A percentile compares a stretch with the other conserved stretches of the same genome.
Evolutionary conservation across 2,113 vertebrate species (phyloP).

Genomic region (Geothlypis trichas): DNA sequence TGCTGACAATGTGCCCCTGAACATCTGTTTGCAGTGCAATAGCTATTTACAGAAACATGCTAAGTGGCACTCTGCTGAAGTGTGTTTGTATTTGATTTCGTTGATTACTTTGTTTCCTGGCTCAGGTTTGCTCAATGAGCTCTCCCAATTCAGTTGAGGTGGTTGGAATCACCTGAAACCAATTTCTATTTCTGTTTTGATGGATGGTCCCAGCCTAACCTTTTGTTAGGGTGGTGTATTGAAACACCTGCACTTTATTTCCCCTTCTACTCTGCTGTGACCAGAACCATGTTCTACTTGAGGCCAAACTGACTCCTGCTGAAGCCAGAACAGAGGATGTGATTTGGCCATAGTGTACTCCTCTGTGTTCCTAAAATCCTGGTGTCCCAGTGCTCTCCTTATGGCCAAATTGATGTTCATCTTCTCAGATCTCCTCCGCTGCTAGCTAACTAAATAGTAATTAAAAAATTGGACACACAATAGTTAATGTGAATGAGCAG

Average conservation of each 20-base stretch:
- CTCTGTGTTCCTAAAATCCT: not conserved
- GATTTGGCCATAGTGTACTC: not conserved
- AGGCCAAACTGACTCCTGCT: not conserved
- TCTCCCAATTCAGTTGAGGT: not conserved
- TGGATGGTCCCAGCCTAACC: not conserved
- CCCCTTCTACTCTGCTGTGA: not conserved
- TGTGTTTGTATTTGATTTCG: conserved; percentile 8
- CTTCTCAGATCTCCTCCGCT: not conserved
- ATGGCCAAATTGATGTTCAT: not conserved
- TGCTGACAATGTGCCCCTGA: not conserved
- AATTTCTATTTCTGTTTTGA: not conserved
- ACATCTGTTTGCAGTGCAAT: not conserved
- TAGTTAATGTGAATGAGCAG: conserved; percentile 39
- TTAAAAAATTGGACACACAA: not conserved
- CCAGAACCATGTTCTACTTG: not conserved
- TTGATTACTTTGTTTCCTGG: not conserved
- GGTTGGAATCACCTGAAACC: not conserved
- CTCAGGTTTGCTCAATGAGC: conserved; percentile 1
- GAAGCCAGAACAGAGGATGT: not conserved
- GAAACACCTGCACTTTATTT: not conserved
- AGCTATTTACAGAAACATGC: conserved; percentile 2
- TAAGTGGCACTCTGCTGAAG: conserved; percentile 11
- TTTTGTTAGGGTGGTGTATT: not conserved
- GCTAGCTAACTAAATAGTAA: not conserved
- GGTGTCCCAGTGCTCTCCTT: not conserved